Base-by-base conservation (phyloP, 1,140 invertebrate species). In the Psilanteris sp. region DNA sequence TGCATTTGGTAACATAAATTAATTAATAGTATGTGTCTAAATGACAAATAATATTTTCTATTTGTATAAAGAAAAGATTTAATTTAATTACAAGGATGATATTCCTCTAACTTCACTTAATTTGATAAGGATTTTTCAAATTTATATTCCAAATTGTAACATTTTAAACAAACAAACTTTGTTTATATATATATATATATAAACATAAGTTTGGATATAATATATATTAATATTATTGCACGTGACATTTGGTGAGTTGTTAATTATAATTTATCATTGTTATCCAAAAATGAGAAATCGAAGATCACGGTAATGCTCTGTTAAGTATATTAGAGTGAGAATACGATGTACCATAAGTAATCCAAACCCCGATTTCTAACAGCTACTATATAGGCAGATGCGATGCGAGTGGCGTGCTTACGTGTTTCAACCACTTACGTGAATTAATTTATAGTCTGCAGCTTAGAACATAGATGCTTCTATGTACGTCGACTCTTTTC, bases 391-490 rank as follows among this genome's bases (percentile, higher is more conserved):
- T 32, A 61, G 37, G 71, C 52, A 67, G 71, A 74, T 73, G 59
- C 52, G 71, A 74, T 73, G 59, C 52, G 66, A 76, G 61, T 76
- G 18, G 73, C 66, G 57, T 61, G 72, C 72, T 76, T 68, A 75
- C 72, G 57, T 75, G 72, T 76, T 76, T 68, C 50, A 59, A 70
- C 59, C 66, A 76, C 66, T 76, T 76, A 70, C 22, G 16, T 41
- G 59, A 59, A 76, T 76, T 70, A 76, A 70, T 76, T 76, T 76
- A 76, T 76, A 64, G 73, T 50, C 73, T 11, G 31, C 18, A 16
- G 55, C 43, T 67, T 67, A 31, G 68, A 50, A 39, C 32, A 61
- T 61, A 29, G 36, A 46, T 3, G 16, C 5, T 39, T 43, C 9
- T 34, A 44, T 10, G 20, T 9, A n/a, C 24, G 20, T 54, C 16